Evolutionary conservation across 2,797 vertebrate species (phyloP).

Genomic region (Enteromius argenteus): DNA sequence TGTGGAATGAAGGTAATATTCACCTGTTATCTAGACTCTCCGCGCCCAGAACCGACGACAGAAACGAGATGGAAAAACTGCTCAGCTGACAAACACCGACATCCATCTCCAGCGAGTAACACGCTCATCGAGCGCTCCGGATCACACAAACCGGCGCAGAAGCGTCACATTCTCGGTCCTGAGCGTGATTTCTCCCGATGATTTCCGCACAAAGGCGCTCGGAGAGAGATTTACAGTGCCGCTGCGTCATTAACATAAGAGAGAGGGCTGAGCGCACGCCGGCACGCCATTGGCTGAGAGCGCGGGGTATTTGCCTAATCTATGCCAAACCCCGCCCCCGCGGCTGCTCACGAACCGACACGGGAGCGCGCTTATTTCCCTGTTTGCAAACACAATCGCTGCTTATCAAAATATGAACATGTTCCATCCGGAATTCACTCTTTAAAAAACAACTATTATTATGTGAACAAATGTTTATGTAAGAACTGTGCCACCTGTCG

Average conservation of each 20-base stretch:
- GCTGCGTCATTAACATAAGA: conserved; percentile 68
- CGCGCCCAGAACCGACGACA: conserved; percentile 91
- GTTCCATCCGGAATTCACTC: not conserved
- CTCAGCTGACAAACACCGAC: conserved; percentile 94
- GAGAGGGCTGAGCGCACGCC: conserved; percentile 52
- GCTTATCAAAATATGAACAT: not conserved
- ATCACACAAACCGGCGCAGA: not conserved
- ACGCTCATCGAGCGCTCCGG: conserved; percentile 66
- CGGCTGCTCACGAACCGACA: not conserved
- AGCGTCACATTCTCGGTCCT: conserved; percentile 59
- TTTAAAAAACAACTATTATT: too few relatives aligned
- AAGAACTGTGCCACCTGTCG: not conserved
- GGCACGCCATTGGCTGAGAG: conserved; percentile 74
- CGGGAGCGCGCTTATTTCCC: not conserved
- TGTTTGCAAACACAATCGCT: not conserved
- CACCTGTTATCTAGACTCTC: conserved; percentile 93
- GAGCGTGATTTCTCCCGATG: conserved; percentile 52
- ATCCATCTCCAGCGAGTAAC: conserved; percentile 94
- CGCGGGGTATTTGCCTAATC: conserved; percentile 62
- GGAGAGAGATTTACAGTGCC: conserved; percentile 64
- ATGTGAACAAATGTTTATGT: not conserved
- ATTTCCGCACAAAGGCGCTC: conserved; percentile 72
- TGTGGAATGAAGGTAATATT: conserved; percentile 59
- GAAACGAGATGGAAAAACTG: conserved; percentile 94
- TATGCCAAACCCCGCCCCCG: not conserved